phyloP scores from a whole-genome alignment of 92 coral and sea anemone genomes.

The Paramuricea clavata region DNA sequence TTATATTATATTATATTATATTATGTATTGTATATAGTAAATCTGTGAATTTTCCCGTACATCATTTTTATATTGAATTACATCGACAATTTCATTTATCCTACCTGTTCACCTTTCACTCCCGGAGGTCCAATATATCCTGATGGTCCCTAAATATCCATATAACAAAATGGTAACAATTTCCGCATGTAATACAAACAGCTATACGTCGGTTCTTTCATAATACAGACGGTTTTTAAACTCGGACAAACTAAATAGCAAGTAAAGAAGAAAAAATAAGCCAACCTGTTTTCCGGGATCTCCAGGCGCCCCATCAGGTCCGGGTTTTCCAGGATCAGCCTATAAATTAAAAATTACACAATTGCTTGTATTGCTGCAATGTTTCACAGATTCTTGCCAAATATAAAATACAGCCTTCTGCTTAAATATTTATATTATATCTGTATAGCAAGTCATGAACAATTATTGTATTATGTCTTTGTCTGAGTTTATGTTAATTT shows the following conservation, averaged over 20 bases:
- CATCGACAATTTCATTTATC: background rate
- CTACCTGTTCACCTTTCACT: conserved; percentile 12
- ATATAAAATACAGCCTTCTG: background rate
- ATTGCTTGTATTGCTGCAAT: no score
- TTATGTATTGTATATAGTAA: no score
- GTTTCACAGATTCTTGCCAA: background rate
- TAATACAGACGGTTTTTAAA: background rate
- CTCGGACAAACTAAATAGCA: background rate
- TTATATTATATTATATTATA: no score
- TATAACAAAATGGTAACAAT: no score
- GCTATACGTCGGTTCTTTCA: background rate
- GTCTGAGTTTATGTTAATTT: no score
- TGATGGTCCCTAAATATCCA: background rate
- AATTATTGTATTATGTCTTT: no score
- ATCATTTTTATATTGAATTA: background rate
- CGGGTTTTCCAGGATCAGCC: conserved; percentile 35
- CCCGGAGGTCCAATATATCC: conserved; percentile 16
- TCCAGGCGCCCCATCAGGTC: conserved; percentile 20
- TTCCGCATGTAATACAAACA: background rate
- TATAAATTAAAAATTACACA: background rate
- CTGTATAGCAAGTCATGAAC: no score
- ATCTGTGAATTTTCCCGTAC: background rate
- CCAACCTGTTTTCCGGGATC: conserved; percentile 23
- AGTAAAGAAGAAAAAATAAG: background rate
- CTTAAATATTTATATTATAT: background rate